A percentile compares a stretch with the other conserved stretches of the same genome.
Evolutionary conservation across 1,140 invertebrate species (phyloP).

Genomic region (Amphibalanus amphitrite): DNA sequence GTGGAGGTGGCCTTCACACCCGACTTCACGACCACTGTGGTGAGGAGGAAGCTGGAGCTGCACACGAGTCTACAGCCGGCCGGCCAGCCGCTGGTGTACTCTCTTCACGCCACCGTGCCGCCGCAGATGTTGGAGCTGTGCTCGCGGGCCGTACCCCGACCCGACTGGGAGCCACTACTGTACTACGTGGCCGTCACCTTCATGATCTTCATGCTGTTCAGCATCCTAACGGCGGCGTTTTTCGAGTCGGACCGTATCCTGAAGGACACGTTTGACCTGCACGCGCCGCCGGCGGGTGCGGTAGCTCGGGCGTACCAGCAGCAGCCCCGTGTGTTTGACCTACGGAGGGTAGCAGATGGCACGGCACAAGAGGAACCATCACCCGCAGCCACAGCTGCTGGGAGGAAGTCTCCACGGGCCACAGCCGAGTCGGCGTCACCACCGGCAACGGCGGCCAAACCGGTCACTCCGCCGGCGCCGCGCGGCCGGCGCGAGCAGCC

Average conservation of each 20-base stretch:
- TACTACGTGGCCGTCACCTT: conserved; percentile 46
- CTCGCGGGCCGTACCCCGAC: conserved; percentile 47
- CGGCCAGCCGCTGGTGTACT: conserved; percentile 43
- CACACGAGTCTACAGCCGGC: conserved; percentile 33
- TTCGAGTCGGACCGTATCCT: conserved; percentile 55
- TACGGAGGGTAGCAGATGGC: conserved; percentile 3
- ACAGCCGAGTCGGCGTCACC: not conserved
- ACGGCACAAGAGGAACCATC: too few relatives aligned
- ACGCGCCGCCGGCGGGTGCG: conserved; percentile 14
- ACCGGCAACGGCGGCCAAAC: not conserved
- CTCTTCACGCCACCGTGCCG: conserved; percentile 62
- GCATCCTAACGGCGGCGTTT: conserved; percentile 47
- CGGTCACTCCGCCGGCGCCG: not conserved
- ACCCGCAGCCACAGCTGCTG: too few relatives aligned
- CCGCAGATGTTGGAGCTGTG: conserved; percentile 54
- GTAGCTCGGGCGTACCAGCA: conserved; percentile 14
- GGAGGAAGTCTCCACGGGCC: not conserved
- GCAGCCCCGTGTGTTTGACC: conserved; percentile 16
- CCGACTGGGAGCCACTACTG: conserved; percentile 56
- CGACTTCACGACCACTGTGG: conserved; percentile 71
- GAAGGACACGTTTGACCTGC: conserved; percentile 13
- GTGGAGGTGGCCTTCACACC: conserved; percentile 83
- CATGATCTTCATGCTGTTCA: conserved; percentile 43
- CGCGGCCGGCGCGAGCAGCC: not conserved
- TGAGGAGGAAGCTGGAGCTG: conserved; percentile 42